phyloP scores from a whole-genome alignment of 2,888 invertebrate genomes.

The Athalia cordata region DNA sequence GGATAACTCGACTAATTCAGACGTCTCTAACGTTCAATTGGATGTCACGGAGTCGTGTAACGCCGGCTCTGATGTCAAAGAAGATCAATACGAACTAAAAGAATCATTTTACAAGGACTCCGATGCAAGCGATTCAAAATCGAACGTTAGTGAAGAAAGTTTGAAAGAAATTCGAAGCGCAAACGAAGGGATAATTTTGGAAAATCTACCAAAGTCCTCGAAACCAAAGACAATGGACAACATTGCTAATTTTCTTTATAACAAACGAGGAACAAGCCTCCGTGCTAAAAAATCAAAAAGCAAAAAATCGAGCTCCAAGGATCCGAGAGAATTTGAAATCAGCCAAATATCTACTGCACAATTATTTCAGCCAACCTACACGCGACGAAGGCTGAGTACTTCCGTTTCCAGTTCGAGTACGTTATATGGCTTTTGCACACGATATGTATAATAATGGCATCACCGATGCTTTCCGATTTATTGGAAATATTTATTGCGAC shows the following conservation, averaged over 20 bases:
- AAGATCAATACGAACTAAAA: neutral
- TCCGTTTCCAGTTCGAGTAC: constrained; percentile 35
- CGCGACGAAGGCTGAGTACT: constrained; percentile 11
- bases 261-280: constrained; percentile 39
- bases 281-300: constrained; percentile 44
- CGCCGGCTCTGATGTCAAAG: neutral
- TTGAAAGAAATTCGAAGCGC: constrained; percentile 1
- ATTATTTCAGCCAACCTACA: constrained; percentile 1
- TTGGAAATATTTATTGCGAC: neutral
- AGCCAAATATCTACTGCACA: constrained; percentile 1
- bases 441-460: neutral
- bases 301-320: neutral
- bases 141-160: constrained; percentile 11
- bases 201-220: constrained; percentile 10
- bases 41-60: constrained; percentile 32
- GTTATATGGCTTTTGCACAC: constrained; percentile 10
- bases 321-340: constrained; percentile 2
- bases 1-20: constrained; percentile 67
- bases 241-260: constrained; percentile 56
- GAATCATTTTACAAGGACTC: neutral
- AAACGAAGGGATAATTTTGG: constrained; percentile 12
- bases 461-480: neutral
- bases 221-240: constrained; percentile 58
- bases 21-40: constrained; percentile 62
- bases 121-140: constrained; percentile 11